Evolutionary conservation across 53 echinoderm and acorn worm genomes (phyloP), one percentile per base, ranked within the genome.

Genomic region (Henricia sp.): DNA sequence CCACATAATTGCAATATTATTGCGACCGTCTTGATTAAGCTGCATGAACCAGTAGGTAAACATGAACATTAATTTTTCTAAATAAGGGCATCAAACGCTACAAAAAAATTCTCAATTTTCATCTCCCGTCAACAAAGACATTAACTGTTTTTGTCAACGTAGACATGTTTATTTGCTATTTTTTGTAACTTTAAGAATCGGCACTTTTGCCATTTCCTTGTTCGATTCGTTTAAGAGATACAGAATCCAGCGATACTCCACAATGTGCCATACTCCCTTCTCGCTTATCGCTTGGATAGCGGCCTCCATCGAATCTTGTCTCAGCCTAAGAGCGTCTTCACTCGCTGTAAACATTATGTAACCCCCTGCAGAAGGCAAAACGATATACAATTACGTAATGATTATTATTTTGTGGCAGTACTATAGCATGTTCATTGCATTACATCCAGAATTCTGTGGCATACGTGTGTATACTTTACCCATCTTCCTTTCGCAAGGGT

Each of bases 181-280:
- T 60, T 60, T 8, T 33, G 32, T 6, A 4, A 78, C 64, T 13
- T 37, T 78, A 4, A 78, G 64, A 30, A 78, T 44, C 2, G 46
- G 62, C 35, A 78, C 78, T 50, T 43, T 64, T 5, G 78, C 78
- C 30, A 48, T 78, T 63, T 78, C n/a, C n/a, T n/a, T n/a, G n/a
- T n/a, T n/a, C n/a, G n/a, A n/a, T n/a, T n/a, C 78, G 19, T 11
- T 62, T 0, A 64, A 1, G 17, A 26, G 46, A 36, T 76, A 76
- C 16, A 20, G 59, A 3, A 76, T 57, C 76, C 57, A 57, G 39
- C 76, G 57, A 14, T 0, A 32, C 0, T 78, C 63, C 64, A 62
- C 13, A 16, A 78, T 17, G 34, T 78, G 63, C 78, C 63, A 78
- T 11, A 32, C 1, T 2, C 78, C 78, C 33, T 63, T 43, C 13